Evolutionary conservation across 37 sponge, comb jelly and placozoan genomes (phyloP).

Genomic region (Ianthella basta): DNA sequence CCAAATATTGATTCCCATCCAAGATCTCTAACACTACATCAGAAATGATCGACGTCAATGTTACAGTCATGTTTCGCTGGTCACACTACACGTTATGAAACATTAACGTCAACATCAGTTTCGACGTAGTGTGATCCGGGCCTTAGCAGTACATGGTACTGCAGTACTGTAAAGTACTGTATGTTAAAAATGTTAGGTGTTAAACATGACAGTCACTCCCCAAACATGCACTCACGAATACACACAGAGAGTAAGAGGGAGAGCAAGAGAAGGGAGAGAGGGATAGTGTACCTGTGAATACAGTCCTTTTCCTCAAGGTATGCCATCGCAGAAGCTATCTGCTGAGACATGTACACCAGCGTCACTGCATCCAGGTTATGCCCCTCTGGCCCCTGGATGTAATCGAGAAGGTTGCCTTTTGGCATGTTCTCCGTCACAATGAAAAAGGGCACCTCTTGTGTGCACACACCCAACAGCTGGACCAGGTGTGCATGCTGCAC

Average conservation of each 20-base stretch:
- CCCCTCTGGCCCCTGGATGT: slow-evolving; percentile 78
- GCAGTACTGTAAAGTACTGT: no score
- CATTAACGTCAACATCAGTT: neutral
- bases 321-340: slow-evolving; percentile 95
- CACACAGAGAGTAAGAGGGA: neutral
- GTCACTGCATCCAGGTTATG: slow-evolving; percentile 76
- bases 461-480: slow-evolving; percentile 96
- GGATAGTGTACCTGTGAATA: slow-evolving; percentile 97
- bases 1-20: no score
- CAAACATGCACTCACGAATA: neutral
- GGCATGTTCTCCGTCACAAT: slow-evolving; percentile 98
- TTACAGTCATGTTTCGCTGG: no score
- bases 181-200: no score
- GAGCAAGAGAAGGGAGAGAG: no score
- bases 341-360: slow-evolving; percentile 91
- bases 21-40: no score
- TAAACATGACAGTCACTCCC: neutral
- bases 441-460: slow-evolving; percentile 91
- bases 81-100: no score
- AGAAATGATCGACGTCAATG: no score
- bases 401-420: slow-evolving; percentile 94
- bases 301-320: slow-evolving; percentile 90
- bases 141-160: no score
- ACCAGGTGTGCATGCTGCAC: slow-evolving; percentile 90
- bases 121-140: no score